A percentile compares a stretch with the other conserved stretches of the same genome.
Conservation (phyloP, 2,888 invertebrate genomes). For the Cephus pulcher region DNA sequence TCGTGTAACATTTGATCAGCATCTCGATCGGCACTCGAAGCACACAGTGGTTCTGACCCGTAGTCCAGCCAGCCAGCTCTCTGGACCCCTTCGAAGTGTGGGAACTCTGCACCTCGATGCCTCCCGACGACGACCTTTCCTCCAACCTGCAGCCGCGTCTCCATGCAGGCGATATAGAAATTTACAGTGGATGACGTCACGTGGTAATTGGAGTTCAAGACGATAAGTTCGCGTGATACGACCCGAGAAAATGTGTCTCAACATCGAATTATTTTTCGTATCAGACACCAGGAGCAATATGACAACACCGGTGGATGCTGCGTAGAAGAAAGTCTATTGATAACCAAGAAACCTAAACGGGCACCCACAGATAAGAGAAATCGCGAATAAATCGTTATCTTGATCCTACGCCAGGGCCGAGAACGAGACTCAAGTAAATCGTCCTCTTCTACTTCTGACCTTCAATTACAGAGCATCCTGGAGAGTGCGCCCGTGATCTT, state of each 20-base stretch:
- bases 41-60: slow-evolving; percentile 61
- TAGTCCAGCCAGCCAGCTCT: slow-evolving; percentile 49
- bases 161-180: slow-evolving; percentile 27
- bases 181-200: background rate
- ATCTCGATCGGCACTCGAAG: slow-evolving; percentile 51
- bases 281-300: background rate
- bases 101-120: slow-evolving; percentile 60
- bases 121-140: slow-evolving; percentile 57
- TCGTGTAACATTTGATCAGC: slow-evolving; percentile 53
- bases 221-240: background rate
- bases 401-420: background rate
- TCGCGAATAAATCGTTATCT: background rate
- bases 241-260: background rate
- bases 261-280: background rate
- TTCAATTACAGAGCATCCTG: slow-evolving; percentile 24
- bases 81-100: slow-evolving; percentile 58
- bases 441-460: background rate
- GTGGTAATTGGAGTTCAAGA: background rate
- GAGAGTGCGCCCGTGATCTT: slow-evolving; percentile 49
- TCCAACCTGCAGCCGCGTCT: slow-evolving; percentile 58
- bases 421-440: background rate
- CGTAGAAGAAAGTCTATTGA: background rate
- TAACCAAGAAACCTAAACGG: background rate
- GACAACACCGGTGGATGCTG: background rate
- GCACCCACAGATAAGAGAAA: background rate